A percentile compares a stretch with the other conserved stretches of the same genome.
phyloP scores from a whole-genome alignment of 2,797 vertebrate species.

The Eutrigla gurnardus region DNA sequence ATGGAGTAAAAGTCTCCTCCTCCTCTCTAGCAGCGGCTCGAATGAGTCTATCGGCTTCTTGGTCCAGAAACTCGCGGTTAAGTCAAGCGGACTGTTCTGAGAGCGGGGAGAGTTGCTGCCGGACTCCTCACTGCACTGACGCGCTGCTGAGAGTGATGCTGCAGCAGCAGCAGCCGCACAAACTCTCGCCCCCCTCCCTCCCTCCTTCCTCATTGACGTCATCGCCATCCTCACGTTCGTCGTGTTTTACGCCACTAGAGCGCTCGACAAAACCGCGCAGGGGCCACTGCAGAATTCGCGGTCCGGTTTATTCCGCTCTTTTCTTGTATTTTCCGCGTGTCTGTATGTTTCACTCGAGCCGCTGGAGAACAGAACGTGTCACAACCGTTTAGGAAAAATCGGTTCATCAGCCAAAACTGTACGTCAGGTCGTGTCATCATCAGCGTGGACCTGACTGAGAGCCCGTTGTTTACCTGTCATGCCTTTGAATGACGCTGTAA shows the following conservation, averaged over 20 bases:
- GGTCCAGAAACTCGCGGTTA: constrained; percentile 28
- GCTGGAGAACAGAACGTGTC: constrained; percentile 11
- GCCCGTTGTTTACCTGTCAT: constrained; percentile 4
- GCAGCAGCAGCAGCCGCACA: constrained; percentile 70
- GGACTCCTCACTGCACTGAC: constrained; percentile 63
- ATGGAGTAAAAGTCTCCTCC: constrained; percentile 42
- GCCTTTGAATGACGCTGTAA: constrained; percentile 11
- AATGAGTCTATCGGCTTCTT: neutral
- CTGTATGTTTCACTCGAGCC: neutral
- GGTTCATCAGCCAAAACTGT: neutral
- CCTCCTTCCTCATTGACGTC: constrained; percentile 81
- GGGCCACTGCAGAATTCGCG: constrained; percentile 74
- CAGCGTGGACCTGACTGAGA: constrained; percentile 25
- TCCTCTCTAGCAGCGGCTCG: neutral
- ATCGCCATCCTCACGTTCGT: constrained; percentile 72
- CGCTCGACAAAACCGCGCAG: constrained; percentile 48
- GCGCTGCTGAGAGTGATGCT: constrained; percentile 76
- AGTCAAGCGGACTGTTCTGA: constrained; percentile 50
- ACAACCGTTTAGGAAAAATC: neutral
- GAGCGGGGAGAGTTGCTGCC: constrained; percentile 48
- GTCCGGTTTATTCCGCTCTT: constrained; percentile 74
- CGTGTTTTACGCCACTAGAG: constrained; percentile 77
- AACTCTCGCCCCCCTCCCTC: constrained; percentile 18
- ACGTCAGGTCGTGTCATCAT: constrained; percentile 8
- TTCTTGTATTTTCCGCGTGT: neutral